A percentile compares a stretch with the other conserved stretches of the same genome.
Evolutionary conservation across 2,888 invertebrate genomes (phyloP).

Genomic region (Auanema freiburgensis): DNA sequence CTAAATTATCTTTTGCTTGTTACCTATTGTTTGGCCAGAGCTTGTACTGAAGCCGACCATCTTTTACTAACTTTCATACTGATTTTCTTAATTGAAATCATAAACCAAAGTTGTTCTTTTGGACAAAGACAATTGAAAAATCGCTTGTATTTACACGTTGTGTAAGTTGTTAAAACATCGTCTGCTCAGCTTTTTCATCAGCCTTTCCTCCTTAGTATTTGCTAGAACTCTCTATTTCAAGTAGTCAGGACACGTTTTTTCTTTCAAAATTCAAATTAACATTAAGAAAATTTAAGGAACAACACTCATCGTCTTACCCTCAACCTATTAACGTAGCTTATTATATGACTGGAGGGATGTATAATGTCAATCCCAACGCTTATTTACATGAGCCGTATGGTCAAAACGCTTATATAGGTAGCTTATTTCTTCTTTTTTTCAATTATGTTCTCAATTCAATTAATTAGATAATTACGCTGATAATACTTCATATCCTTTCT

Average conservation of each 20-base stretch:
- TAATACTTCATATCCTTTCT: slow-evolving; percentile 25
- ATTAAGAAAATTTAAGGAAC: slow-evolving; percentile 16
- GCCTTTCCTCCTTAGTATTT: not conserved
- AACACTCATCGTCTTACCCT: slow-evolving; percentile 19
- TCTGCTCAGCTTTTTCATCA: not conserved
- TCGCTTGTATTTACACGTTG: too few species aligned
- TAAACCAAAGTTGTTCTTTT: too few species aligned
- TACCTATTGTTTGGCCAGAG: too few species aligned
- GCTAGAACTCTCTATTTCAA: slow-evolving; percentile 4
- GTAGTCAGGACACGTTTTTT: slow-evolving; percentile 7
- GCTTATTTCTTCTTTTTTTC: not conserved
- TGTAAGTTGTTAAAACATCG: too few species aligned
- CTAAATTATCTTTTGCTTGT: not conserved
- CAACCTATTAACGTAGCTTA: slow-evolving; percentile 55
- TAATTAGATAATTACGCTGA: slow-evolving; percentile 9
- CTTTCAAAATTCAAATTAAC: not conserved
- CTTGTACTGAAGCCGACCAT: too few species aligned
- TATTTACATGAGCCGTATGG: slow-evolving; percentile 49
- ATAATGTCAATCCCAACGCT: slow-evolving; percentile 32
- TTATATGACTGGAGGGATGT: slow-evolving; percentile 48
- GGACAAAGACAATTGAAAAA: too few species aligned
- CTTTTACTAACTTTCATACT: too few species aligned
- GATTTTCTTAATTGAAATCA: too few species aligned
- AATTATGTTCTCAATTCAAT: slow-evolving; percentile 7
- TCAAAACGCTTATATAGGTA: slow-evolving; percentile 43